Base-by-base conservation (phyloP, 1,140 invertebrate species). In the Panagrolaimus sp. region DNA sequence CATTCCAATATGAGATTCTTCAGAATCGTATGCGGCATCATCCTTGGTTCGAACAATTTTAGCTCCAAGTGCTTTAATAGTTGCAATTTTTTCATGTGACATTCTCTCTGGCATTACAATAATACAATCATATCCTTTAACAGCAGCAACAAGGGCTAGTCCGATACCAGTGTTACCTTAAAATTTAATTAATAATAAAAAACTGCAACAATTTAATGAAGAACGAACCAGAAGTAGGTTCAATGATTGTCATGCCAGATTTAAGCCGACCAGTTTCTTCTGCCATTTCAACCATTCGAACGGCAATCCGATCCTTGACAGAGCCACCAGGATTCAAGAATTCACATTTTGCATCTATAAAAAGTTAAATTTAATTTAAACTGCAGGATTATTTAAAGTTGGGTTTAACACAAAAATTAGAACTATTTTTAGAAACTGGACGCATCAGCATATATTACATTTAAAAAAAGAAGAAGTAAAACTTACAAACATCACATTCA, bases 241-340 rank as follows among this genome's bases (percentile, higher is more conserved):
- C 96, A 77, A 98, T 96, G 0, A 90, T 91, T 32, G 77, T 78
- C 75, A 87, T 90, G 2, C 94, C 94, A 1, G 91, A 91, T 84
- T 92, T 93, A 0, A 99, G 83, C 4, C 90, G 83, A 0, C 94
- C 94, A 71, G 87, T 87, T 58, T 87, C 86, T 85, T 99, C 96
- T 2, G 96, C 96, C 85, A 98, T 93, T 83, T 91, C 88, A 0
- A 99, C 87, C 94, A 99, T 98, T 73, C 94, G 87, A 71, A 90
- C 87, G 3, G 89, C 95, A 81, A 98, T 98, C 67, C 96, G 87
- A 82, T 99, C 96, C 83, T 99, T 99, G 0, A 98, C 91, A 72
- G 92, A 96, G 32, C 96, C 96, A 71, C 95, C 96, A 69, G 96
- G 91, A 85, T 97, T 99, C 69, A 98, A 88, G 84, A 90, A 99